Percentiles rank a stretch among this genome's conserved stretches.
Conservation (phyloP, 1,140 invertebrate species). For the Conopomorpha cramerella region DNA sequence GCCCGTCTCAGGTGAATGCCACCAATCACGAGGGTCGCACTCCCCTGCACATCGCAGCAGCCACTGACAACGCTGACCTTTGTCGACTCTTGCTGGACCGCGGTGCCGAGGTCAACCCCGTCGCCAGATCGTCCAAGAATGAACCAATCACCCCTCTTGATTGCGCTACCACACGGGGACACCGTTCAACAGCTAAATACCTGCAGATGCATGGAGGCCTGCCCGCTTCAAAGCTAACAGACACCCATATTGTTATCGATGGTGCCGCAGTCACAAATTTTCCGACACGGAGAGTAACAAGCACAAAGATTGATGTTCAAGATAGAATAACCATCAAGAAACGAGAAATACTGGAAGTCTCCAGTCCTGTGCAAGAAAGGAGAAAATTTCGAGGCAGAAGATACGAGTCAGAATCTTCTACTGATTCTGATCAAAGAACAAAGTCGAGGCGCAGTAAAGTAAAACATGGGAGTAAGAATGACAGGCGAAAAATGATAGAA, state of each 20-base stretch:
- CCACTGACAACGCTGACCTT: slow-evolving; percentile 92
- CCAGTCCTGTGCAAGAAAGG: slow-evolving; percentile 30
- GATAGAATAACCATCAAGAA: slow-evolving; percentile 58
- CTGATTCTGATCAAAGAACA: slow-evolving; percentile 22
- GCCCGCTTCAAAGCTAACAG: slow-evolving; percentile 70
- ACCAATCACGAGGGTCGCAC: slow-evolving; percentile 92
- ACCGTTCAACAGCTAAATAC: slow-evolving; percentile 90
- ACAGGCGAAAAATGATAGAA: too few species aligned
- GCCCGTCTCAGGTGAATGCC: slow-evolving; percentile 83
- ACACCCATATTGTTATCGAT: slow-evolving; percentile 50
- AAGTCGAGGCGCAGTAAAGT: too few species aligned
- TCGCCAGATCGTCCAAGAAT: slow-evolving; percentile 82
- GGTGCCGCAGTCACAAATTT: slow-evolving; percentile 39
- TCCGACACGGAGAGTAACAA: slow-evolving; percentile 50
- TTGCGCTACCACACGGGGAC: slow-evolving; percentile 82
- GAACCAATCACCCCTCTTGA: slow-evolving; percentile 87
- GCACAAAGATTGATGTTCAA: slow-evolving; percentile 54
- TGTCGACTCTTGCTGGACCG: slow-evolving; percentile 86
- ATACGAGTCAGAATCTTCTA: slow-evolving; percentile 23
- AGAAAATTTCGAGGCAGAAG: slow-evolving; percentile 19
- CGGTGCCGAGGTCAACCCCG: slow-evolving; percentile 79
- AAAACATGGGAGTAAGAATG: too few species aligned
- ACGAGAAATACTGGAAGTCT: slow-evolving; percentile 51
- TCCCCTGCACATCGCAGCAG: slow-evolving; percentile 90
- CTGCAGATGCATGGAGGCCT: slow-evolving; percentile 88